Conservation (phyloP, 2,888 invertebrate species). For the Cordilura impudica region DNA sequence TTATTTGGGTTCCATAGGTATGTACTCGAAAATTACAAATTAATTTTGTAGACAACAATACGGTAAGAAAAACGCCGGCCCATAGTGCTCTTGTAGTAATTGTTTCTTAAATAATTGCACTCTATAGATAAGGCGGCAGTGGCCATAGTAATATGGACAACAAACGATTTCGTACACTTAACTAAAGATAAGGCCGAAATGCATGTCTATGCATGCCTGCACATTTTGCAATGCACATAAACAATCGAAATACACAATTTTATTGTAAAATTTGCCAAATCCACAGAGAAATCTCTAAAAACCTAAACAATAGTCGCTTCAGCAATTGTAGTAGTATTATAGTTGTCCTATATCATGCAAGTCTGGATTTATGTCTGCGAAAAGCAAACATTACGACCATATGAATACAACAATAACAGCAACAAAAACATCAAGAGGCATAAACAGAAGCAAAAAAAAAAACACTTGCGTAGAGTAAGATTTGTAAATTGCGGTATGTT, state of each 20-base stretch:
- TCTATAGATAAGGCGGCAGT: not conserved
- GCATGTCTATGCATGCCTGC: not conserved
- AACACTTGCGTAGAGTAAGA: not conserved
- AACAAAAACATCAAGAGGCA: not conserved
- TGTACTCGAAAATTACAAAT: too few species aligned
- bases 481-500: conserved; percentile 45
- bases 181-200: not conserved
- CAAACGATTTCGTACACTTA: conserved; percentile 9
- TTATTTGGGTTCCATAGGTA: too few species aligned
- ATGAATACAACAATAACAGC: conserved; percentile 14
- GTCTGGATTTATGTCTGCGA: not conserved
- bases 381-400: conserved; percentile 13
- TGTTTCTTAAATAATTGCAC: not conserved
- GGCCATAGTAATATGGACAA: conserved; percentile 10
- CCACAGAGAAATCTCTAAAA: conserved; percentile 40
- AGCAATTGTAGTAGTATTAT: not conserved
- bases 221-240: not conserved
- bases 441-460: not conserved
- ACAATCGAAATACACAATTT: conserved; percentile 8
- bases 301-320: not conserved
- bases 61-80: too few species aligned
- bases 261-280: conserved; percentile 28
- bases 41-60: too few species aligned
- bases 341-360: too few species aligned
- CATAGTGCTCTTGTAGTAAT: not conserved